Percentiles rank a stretch among this genome's conserved stretches.
phyloP scores from a whole-genome alignment of 2,113 vertebrate genomes.

The Rhadina sibilatrix region DNA sequence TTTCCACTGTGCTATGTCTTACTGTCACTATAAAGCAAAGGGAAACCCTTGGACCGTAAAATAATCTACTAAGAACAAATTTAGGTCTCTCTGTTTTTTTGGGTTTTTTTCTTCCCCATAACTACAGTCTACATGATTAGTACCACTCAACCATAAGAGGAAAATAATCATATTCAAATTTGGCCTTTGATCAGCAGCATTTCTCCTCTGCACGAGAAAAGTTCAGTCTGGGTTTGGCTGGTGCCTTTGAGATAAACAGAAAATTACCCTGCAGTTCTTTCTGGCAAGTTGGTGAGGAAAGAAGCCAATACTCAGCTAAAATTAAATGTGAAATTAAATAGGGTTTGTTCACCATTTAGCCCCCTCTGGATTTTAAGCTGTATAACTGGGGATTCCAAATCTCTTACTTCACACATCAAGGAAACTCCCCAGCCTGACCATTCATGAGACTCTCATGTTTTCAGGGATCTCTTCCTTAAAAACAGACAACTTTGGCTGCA shows the following conservation, averaged over 20 bases:
- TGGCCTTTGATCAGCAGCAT: not conserved
- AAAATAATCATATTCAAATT: not conserved
- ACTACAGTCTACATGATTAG: not conserved
- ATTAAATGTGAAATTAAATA: slow-evolving; percentile 1
- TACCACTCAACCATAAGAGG: not conserved
- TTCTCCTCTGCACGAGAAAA: not conserved
- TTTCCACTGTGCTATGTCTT: not conserved
- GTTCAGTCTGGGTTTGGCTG: not conserved
- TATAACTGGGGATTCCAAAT: not conserved
- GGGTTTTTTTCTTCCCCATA: not conserved
- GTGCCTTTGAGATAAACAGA: slow-evolving; percentile 39
- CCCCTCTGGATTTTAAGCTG: not conserved
- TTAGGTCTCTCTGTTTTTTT: not conserved
- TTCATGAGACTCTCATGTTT: not conserved
- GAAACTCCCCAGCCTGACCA: not conserved
- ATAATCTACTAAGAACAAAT: not conserved
- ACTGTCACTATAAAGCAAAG: not conserved
- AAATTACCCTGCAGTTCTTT: not conserved
- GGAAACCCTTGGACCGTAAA: not conserved
- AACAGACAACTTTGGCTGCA: not conserved
- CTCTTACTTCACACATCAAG: not conserved
- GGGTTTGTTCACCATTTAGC: not conserved
- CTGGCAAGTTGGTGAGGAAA: not conserved
- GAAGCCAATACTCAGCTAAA: not conserved
- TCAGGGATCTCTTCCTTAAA: not conserved